These are phyloP conservation scores for Microcebus griseorufus DNA, from an alignment of 2,113 vertebrate genomes.

Conservation along the genomic window DNA sequence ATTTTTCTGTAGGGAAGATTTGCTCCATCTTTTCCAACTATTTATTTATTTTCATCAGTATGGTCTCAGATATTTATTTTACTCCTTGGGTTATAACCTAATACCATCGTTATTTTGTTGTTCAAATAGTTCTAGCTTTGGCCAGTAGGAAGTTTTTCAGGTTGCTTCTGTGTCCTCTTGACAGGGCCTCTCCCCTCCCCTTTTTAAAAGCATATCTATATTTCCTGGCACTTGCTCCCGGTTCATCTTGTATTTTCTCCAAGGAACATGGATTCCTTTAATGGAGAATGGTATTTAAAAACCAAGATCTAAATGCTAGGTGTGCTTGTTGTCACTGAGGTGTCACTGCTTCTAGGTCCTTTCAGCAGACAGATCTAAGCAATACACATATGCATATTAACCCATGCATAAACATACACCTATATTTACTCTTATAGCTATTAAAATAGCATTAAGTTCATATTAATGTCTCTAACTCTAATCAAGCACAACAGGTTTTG, in stretches of 20 bases:
- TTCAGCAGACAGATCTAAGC: background rate
- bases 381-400: background rate
- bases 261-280: background rate
- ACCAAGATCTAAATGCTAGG: background rate
- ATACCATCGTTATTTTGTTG: background rate
- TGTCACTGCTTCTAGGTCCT: background rate
- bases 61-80: background rate
- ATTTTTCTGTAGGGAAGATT: background rate
- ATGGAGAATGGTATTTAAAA: background rate
- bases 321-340: background rate
- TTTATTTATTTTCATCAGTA: background rate
- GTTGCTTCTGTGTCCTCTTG: background rate
- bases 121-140: background rate
- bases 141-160: background rate
- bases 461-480: background rate
- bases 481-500: background rate
- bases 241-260: background rate
- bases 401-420: background rate
- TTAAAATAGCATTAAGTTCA: background rate
- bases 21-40: background rate
- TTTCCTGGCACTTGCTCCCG: background rate
- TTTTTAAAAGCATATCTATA: background rate
- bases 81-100: background rate
- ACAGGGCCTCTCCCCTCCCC: background rate
- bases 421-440: background rate